These are phyloP conservation scores for Penaeus japonicus DNA, from an alignment of 1,140 invertebrate genomes.

Conservation along the genomic window DNA sequence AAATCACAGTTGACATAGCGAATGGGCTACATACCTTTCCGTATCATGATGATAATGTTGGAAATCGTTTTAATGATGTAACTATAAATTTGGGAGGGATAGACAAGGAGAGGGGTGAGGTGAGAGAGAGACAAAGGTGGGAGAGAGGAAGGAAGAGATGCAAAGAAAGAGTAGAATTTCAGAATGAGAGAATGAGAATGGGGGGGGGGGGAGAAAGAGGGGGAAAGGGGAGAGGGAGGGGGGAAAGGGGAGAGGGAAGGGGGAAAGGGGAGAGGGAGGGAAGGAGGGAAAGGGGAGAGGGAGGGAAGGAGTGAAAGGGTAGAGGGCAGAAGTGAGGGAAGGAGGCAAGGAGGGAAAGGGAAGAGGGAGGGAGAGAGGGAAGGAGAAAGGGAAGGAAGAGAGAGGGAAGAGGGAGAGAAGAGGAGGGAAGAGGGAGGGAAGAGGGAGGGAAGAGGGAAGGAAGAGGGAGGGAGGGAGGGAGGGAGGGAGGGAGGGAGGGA, in stretches of 20 bases:
- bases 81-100: not conserved
- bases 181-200: not conserved
- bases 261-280: not conserved
- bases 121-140: not conserved
- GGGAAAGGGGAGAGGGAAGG: not conserved
- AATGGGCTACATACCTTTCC: too few species aligned
- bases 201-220: not conserved
- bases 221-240: not conserved
- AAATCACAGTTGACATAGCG: too few species aligned
- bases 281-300: not conserved
- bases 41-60: not conserved
- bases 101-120: too few species aligned
- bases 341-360: not conserved
- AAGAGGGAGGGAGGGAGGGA: not conserved
- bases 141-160: not conserved
- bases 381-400: not conserved
- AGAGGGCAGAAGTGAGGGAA: not conserved
- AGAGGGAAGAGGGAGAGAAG: not conserved
- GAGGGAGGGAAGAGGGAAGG: not conserved
- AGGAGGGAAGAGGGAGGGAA: not conserved
- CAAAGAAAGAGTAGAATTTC: not conserved
- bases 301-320: not conserved
- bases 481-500: not conserved
- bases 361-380: too few species aligned
- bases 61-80: not conserved